Evolutionary conservation across 2,797 vertebrate species (phyloP).

Genomic region (Cichlasoma orientale): DNA sequence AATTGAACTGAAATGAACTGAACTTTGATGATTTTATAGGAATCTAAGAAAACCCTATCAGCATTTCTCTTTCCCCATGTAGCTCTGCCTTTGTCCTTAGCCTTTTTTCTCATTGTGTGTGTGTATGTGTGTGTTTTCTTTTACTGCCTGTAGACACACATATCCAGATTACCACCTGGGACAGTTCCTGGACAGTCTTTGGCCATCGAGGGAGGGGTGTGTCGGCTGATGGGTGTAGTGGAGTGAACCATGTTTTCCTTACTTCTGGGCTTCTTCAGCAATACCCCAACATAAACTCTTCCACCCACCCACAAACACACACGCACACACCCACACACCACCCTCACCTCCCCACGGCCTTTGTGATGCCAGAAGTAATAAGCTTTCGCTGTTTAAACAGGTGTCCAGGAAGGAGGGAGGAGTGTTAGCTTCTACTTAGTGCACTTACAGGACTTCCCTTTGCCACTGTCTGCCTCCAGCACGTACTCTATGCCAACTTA

Average conservation of each 20-base stretch:
- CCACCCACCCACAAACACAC: neutral
- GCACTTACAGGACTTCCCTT: slow-evolving; percentile 74
- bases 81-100: neutral
- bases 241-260: slow-evolving; percentile 76
- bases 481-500: slow-evolving; percentile 60
- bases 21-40: neutral
- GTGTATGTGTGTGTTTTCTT: neutral
- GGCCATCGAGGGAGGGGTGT: slow-evolving; percentile 98
- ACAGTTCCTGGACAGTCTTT: slow-evolving; percentile 97
- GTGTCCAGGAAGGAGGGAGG: slow-evolving; percentile 65
- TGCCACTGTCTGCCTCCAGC: slow-evolving; percentile 66
- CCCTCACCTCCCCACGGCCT: slow-evolving; percentile 39
- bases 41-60: neutral
- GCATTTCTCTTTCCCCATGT: neutral
- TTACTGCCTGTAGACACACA: slow-evolving; percentile 89
- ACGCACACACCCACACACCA: neutral
- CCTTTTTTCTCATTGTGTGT: slow-evolving; percentile 25
- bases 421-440: slow-evolving; percentile 67
- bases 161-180: slow-evolving; percentile 96
- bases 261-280: slow-evolving; percentile 60
- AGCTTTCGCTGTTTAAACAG: slow-evolving; percentile 79
- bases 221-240: slow-evolving; percentile 86
- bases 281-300: slow-evolving; percentile 50
- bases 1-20: neutral
- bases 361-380: slow-evolving; percentile 65